These are phyloP conservation scores for Eupithecia abbreviata DNA, from an alignment of 2,888 invertebrate species.

Conservation along the genomic window DNA sequence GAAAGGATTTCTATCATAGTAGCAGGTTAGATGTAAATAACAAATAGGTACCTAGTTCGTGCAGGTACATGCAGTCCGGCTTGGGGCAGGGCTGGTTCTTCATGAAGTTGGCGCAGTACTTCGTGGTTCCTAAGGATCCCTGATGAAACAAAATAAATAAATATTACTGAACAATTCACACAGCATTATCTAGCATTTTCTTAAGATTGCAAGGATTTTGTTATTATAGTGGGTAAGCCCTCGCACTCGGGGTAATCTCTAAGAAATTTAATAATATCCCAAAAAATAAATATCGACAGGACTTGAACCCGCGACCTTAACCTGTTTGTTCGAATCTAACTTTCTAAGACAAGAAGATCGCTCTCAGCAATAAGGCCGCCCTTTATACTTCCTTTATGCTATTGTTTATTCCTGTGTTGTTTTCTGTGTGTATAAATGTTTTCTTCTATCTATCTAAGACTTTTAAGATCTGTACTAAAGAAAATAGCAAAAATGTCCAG, in stretches of 20 bases:
- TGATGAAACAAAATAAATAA: background rate
- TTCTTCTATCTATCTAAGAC: background rate
- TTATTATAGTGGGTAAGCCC: too few relatives aligned
- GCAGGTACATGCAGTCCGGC: slow-evolving; percentile 99
- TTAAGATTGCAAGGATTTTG: too few relatives aligned
- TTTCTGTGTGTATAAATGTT: too few relatives aligned
- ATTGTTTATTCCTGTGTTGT: too few relatives aligned
- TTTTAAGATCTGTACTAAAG: background rate
- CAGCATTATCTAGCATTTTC: too few relatives aligned
- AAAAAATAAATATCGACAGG: too few relatives aligned
- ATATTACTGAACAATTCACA: too few relatives aligned
- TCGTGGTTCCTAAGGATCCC: slow-evolving; percentile 99
- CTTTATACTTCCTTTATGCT: too few relatives aligned
- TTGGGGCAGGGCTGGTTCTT: slow-evolving; percentile 99
- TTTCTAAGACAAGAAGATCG: background rate
- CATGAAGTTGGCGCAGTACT: slow-evolving; percentile 99
- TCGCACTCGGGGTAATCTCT: too few relatives aligned
- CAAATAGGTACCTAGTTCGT: slow-evolving; percentile 91
- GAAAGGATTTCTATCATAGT: background rate
- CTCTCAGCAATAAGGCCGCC: too few relatives aligned
- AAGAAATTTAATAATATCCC: too few relatives aligned
- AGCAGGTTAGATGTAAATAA: background rate
- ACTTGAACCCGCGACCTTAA: too few relatives aligned
- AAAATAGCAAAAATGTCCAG: background rate
- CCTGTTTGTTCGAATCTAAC: background rate